Base-by-base conservation (phyloP, 2,797 vertebrate species). In the Cheirogaleus major region DNA sequence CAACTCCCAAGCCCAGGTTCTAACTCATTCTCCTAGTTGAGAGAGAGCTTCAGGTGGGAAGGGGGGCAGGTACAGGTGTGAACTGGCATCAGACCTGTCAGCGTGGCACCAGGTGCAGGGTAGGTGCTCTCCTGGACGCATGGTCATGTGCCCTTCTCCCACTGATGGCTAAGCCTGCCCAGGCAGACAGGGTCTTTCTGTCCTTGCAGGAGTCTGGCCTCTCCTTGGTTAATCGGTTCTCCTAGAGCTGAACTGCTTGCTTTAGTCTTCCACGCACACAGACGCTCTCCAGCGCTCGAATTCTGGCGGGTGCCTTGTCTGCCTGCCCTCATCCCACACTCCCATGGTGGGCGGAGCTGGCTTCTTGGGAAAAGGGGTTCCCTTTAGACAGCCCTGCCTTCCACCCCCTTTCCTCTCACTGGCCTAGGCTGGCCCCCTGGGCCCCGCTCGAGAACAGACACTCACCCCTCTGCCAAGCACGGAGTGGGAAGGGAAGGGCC, bases 391-490 rank as follows among this genome's bases (percentile, higher is more conserved):
- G 84, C 59, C 67, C 89, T 95, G 50, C 61, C 96, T 72, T 91
- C 95, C 43, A 30, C 61, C 88, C 38, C 25, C 50, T 81, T 87
- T 78, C 92, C 73, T 96, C 91, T 79, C 7, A 0, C 96, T 97
- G 95, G 97, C 96, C 89, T 89, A 1, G 11, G 79, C 83, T 4
- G 7, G 93, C 86, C 98, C 95, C 95, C 72, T 89, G 93, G 95
- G 97, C 91, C 96, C 87, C 1, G 52, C 89, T 96, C 0, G 38
- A 95, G 97, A 98, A 98, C 96, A 97, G 96, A 95, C 89, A 48
- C 88, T 92, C 75, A 25, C 94, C 97, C 96, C 83, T 89, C 80
- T 97, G 98, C 98, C 97, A 98, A 98, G 96, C 98, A 97, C 80
- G 89, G 96, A 97, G 91, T 93, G 96, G 97, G 95, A 96, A 97